These are phyloP conservation scores for Megaceryle torquata DNA, from an alignment of 2,113 vertebrate species.

Conservation along the genomic window DNA sequence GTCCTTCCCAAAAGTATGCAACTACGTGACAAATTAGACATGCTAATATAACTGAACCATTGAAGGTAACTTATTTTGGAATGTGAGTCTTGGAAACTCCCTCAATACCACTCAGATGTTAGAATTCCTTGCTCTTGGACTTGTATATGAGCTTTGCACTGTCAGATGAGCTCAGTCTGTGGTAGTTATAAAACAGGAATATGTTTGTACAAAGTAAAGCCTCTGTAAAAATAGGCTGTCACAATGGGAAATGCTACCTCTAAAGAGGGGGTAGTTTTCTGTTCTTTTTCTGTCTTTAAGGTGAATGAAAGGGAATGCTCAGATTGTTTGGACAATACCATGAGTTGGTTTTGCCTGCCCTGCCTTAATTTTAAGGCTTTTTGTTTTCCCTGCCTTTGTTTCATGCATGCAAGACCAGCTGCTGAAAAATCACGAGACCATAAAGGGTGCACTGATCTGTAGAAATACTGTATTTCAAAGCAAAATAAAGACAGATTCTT, in stretches of 20 bases:
- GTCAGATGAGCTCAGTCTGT: neutral
- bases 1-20: neutral
- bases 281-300: neutral
- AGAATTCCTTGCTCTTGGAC: neutral
- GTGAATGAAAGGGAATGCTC: neutral
- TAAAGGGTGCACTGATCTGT: neutral
- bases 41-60: neutral
- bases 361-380: neutral
- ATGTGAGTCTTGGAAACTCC: neutral
- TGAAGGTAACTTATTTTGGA: neutral
- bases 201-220: slow-evolving; percentile 16
- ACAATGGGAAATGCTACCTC: neutral
- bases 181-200: neutral
- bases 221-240: slow-evolving; percentile 36
- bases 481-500: neutral
- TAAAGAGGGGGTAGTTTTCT: neutral
- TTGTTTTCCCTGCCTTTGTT: neutral
- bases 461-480: neutral
- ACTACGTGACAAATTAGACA: neutral
- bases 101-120: neutral
- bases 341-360: neutral
- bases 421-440: neutral
- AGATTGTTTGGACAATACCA: neutral
- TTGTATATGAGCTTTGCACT: neutral
- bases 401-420: neutral